These are phyloP conservation scores for Icerya purchasi DNA, from an alignment of 2,888 invertebrate species.

Conservation along the genomic window DNA sequence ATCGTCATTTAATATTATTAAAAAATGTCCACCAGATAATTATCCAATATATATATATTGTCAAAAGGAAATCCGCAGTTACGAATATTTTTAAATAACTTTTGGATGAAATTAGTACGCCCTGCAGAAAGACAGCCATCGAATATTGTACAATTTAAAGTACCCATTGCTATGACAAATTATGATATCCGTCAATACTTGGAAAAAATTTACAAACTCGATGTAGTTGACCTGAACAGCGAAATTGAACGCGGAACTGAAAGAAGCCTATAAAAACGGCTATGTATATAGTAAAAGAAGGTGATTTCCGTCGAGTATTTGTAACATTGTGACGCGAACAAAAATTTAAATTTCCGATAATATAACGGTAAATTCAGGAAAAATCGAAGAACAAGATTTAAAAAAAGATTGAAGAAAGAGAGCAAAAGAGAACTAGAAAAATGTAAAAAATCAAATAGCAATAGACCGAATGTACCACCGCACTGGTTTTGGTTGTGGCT, in stretches of 20 bases:
- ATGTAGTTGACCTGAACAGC: constrained; percentile 54
- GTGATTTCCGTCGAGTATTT: constrained; percentile 61
- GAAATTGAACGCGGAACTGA: constrained; percentile 45
- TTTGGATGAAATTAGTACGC: constrained; percentile 83
- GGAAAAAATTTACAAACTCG: constrained; percentile 81
- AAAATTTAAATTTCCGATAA: constrained; percentile 53
- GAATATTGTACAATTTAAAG: constrained; percentile 68
- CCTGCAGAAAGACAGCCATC: constrained; percentile 41
- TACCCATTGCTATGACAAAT: constrained; percentile 85
- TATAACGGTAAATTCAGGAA: constrained; percentile 39
- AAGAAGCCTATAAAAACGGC: constrained; percentile 19
- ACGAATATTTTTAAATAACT: constrained; percentile 79
- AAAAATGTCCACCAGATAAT: constrained; percentile 23
- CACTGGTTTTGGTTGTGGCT: constrained; percentile 55
- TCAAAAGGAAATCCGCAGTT: constrained; percentile 86
- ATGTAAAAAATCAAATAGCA: no score
- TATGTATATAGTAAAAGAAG: constrained; percentile 51
- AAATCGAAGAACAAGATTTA: no score
- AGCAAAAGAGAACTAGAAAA: no score
- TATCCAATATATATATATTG: constrained; percentile 77
- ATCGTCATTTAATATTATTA: neutral
- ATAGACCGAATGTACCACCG: no score
- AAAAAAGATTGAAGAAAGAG: constrained; percentile 33
- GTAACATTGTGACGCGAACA: constrained; percentile 49
- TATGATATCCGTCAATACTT: constrained; percentile 78